Conservation (phyloP, 2,888 invertebrate species). For the Hemaris fuciformis region DNA sequence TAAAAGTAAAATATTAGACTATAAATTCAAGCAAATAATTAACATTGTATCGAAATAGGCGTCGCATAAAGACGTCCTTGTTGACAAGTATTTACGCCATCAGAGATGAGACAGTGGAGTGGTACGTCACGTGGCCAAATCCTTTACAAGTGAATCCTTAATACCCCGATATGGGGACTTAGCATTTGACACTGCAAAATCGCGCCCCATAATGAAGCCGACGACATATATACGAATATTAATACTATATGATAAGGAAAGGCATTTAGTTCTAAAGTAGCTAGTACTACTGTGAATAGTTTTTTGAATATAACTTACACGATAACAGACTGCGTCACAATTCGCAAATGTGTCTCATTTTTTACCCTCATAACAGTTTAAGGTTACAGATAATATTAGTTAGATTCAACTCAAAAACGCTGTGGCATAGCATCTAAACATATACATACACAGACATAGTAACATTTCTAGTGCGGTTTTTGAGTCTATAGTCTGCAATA, state of each 20-base stretch:
- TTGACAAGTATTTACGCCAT: not conserved
- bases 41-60: not conserved
- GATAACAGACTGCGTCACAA: no score
- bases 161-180: constrained; percentile 41
- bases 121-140: constrained; percentile 32
- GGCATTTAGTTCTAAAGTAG: not conserved
- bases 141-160: constrained; percentile 52
- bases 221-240: not conserved
- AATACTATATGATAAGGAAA: not conserved
- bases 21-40: not conserved
- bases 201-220: constrained; percentile 12
- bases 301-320: no score
- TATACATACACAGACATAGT: no score
- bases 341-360: no score
- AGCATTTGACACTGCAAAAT: constrained; percentile 37
- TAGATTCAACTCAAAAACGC: no score
- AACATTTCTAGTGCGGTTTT: no score
- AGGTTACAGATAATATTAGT: no score
- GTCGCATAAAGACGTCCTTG: not conserved
- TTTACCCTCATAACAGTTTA: no score
- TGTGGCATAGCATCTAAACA: no score
- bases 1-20: no score
- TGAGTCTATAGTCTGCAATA: no score
- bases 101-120: constrained; percentile 12
- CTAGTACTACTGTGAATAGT: no score